A percentile compares a stretch with the other conserved stretches of the same genome.
Conservation (phyloP, 2,113 vertebrate species). For the Mustelus asterias region DNA sequence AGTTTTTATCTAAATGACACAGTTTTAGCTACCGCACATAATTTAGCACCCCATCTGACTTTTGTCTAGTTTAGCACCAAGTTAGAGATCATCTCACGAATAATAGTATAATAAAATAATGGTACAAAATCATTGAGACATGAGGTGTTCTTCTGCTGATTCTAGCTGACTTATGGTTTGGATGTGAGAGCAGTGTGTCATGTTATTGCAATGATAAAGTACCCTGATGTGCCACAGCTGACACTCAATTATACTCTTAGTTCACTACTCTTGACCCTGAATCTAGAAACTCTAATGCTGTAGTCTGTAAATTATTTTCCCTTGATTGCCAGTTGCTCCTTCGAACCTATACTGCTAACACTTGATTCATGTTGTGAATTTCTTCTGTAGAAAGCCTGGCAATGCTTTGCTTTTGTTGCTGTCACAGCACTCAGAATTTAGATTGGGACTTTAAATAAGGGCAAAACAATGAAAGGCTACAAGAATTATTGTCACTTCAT, state of each 20-base stretch:
- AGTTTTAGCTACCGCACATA: not conserved
- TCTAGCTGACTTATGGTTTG: not conserved
- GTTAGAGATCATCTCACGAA: not conserved
- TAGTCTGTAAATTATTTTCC: constrained; percentile 23
- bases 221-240: not conserved
- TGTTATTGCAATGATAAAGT: not conserved
- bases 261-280: not conserved
- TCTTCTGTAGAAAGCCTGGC: not conserved
- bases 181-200: not conserved
- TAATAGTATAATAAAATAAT: not conserved
- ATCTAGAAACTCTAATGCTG: not conserved
- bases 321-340: constrained; percentile 23
- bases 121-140: not conserved
- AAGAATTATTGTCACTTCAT: constrained; percentile 25
- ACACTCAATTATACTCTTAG: not conserved
- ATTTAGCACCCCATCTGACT: not conserved
- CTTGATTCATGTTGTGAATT: constrained; percentile 14
- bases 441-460: not conserved
- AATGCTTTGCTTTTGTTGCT: not conserved
- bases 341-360: not conserved
- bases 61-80: not conserved
- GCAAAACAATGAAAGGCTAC: constrained; percentile 8
- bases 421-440: not conserved
- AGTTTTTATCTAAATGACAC: not conserved
- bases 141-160: not conserved